Conservation (phyloP, 2,113 vertebrate species). For the Sceloporus tristichus region DNA sequence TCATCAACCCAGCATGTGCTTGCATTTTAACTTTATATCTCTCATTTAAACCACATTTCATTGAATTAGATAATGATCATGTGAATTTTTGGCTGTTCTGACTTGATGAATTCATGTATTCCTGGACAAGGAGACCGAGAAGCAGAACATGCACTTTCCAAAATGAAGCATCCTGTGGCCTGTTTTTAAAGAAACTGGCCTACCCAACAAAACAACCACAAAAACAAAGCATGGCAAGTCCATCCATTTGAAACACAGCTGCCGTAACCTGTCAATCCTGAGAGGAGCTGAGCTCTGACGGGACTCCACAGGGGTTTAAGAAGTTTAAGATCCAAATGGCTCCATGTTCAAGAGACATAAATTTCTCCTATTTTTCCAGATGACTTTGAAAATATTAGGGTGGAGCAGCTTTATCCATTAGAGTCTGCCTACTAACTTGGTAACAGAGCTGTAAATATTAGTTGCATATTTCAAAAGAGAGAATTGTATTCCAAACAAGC, state of each 20-base stretch:
- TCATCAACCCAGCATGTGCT: background rate
- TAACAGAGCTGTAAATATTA: conserved; percentile 12
- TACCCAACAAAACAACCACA: background rate
- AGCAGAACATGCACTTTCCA: background rate
- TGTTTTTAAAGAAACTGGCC: background rate
- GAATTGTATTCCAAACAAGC: conserved; percentile 20
- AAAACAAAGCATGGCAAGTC: background rate
- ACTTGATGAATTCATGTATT: background rate
- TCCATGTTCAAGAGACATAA: conserved; percentile 22
- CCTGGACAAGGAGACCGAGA: background rate
- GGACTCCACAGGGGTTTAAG: background rate
- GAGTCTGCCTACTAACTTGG: conserved; percentile 26
- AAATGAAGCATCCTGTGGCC: background rate
- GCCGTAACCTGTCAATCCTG: background rate
- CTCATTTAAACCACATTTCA: conserved; percentile 1
- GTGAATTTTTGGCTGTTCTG: background rate
- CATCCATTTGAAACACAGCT: conserved; percentile 13
- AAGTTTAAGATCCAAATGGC: accelerated
- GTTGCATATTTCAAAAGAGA: background rate
- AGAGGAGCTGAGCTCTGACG: background rate
- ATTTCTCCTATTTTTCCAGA: conserved; percentile 1
- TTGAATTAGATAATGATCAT: background rate
- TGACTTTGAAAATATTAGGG: conserved; percentile 21
- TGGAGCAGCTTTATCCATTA: conserved; percentile 28
- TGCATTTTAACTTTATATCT: background rate